Evolutionary conservation across 2,113 vertebrate species (phyloP), one percentile per base, ranked within the genome.

Genomic region (Paraplagusia blochii): DNA sequence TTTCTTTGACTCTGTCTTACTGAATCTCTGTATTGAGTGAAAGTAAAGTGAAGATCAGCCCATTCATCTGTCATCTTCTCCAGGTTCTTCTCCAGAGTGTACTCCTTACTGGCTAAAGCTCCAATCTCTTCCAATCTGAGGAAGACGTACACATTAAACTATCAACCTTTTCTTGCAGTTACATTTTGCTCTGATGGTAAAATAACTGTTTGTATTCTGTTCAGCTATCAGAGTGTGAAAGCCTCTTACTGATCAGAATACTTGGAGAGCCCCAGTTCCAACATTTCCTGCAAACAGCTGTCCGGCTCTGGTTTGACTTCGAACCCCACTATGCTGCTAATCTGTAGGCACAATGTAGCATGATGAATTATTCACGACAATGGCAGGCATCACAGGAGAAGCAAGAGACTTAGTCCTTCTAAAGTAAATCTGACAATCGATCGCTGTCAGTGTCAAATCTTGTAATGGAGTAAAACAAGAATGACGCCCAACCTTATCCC

Each of bases 1-100:
- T 29, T 29, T 29, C 6, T 29, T 6, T 29, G 22, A 51, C 11
- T 55, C 2, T 53, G 1, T 42, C 92, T 88, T 83, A 97, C 95
- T 19, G 93, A 92, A 56, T 96, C 94, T 74, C 93, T 93, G 84
- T 96, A 98, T 4, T 83, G 82, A 0, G 77, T 39, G 18, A 96
- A 91, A 53, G 1, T 68, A 42, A 98, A 93, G 0, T 11, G 47
- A n/a, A 93, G 66, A 0, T 89, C 89, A 0, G 39, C 54, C 96
- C 94, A 98, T 53, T 98, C 94, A 0, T 0, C 72, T 79, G 90
- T 93, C 94, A 97, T 96, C 75, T 95, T 96, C 39, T 93, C 91
- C 86, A 98, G 45, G 48, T 92, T 88, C 72, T 94, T 95, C 81
- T 93, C 92, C 51, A 98, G 80, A 39, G 95, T 93, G 66, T 91